Evolutionary conservation across 2,797 vertebrate species (phyloP).

Genomic region (Mormyrus proboscirostris): DNA sequence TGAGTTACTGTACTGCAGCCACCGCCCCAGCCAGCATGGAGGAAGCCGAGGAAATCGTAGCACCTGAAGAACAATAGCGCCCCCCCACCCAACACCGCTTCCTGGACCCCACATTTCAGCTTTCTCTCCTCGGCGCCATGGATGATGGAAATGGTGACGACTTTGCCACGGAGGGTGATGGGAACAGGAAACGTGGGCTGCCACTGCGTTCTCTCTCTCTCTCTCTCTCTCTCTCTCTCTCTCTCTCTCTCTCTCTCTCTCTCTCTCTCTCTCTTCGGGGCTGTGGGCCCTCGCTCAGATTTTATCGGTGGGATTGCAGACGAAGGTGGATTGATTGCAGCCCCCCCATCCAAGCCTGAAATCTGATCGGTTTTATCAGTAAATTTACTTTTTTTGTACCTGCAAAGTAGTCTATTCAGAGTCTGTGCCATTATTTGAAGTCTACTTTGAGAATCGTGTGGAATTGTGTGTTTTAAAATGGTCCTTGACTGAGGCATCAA

Average conservation of each 20-base stretch:
- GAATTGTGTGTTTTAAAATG: not conserved
- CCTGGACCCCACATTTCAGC: not conserved
- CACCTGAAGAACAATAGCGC: constrained; percentile 22
- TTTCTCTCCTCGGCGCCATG: not conserved
- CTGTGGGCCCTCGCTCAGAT: not conserved
- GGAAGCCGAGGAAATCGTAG: constrained; percentile 20
- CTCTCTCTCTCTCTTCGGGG: not conserved
- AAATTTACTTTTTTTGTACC: not conserved
- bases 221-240: not conserved
- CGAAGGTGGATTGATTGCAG: not conserved
- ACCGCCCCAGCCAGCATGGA: not conserved
- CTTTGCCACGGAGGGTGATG: not conserved
- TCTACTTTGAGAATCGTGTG: not conserved
- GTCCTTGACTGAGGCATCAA: not conserved
- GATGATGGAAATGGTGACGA: not conserved
- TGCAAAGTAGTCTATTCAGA: not conserved
- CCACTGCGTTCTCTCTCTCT: not conserved
- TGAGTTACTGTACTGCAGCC: not conserved
- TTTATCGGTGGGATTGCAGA: not conserved
- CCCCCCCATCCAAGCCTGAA: not conserved
- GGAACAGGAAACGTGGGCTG: not conserved
- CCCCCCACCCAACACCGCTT: constrained; percentile 7
- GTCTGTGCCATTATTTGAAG: not conserved
- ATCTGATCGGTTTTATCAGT: not conserved
- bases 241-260: not conserved